These are phyloP conservation scores for Rhodeus uyekii DNA, from an alignment of 2,797 vertebrate species.

Conservation along the genomic window DNA sequence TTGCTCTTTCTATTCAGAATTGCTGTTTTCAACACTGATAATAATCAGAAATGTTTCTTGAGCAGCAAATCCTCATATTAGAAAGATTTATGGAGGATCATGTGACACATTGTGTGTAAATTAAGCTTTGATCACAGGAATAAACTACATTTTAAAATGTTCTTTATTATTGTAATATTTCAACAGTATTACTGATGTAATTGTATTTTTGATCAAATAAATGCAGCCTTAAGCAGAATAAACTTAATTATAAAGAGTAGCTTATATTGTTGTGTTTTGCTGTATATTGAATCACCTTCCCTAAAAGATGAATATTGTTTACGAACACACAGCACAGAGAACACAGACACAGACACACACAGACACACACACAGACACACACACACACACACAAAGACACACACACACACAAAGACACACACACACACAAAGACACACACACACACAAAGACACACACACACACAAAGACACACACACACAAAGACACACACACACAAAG, in stretches of 20 bases:
- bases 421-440: no score
- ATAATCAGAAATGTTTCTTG: not conserved
- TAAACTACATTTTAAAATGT: not conserved
- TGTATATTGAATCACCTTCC: not conserved
- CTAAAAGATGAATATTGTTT: not conserved
- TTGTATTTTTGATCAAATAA: not conserved
- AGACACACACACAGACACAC: conserved; percentile 7
- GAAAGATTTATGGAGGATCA: not conserved
- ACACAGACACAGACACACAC: conserved; percentile 2
- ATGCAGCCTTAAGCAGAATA: not conserved
- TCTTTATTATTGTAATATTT: not conserved
- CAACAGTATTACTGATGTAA: not conserved
- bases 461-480: not conserved
- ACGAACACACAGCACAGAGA: conserved; percentile 13
- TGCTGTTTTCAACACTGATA: not conserved
- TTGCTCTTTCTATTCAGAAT: not conserved
- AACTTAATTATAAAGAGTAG: not conserved
- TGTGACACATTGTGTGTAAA: not conserved
- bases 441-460: no score
- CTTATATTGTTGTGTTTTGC: not conserved
- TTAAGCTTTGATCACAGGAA: not conserved
- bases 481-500: conserved; percentile 14
- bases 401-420: no score
- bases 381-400: not conserved
- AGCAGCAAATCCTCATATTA: not conserved